phyloP scores from a whole-genome alignment of 2,113 vertebrate species.

The Misgurnus anguillicaudatus region DNA sequence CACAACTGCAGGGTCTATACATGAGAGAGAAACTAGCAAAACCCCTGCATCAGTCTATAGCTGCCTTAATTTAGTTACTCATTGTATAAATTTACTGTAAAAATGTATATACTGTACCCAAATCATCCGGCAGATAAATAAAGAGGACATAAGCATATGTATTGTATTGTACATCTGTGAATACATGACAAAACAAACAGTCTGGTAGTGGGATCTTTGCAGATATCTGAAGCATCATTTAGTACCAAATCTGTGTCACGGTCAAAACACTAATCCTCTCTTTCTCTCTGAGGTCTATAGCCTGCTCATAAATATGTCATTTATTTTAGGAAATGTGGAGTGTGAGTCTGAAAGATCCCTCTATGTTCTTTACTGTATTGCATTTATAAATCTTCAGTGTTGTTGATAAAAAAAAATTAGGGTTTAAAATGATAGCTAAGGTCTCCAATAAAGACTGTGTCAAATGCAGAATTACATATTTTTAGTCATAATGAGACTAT shows the following conservation, averaged over 20 bases:
- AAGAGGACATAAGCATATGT: background rate
- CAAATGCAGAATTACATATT: too few relatives aligned
- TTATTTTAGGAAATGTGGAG: background rate
- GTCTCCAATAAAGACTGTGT: background rate
- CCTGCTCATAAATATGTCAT: background rate
- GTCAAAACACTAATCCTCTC: background rate
- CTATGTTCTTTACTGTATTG: background rate
- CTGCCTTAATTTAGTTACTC: too few relatives aligned
- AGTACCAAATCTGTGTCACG: constrained; percentile 13
- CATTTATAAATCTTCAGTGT: background rate
- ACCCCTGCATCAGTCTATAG: too few relatives aligned
- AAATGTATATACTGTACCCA: too few relatives aligned
- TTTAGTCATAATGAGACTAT: too few relatives aligned
- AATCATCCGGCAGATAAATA: background rate
- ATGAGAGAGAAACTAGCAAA: too few relatives aligned
- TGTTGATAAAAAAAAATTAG: background rate
- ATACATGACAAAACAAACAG: background rate
- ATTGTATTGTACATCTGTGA: background rate
- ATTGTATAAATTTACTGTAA: too few relatives aligned
- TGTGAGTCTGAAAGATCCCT: background rate
- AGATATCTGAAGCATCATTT: background rate
- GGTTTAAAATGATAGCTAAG: background rate
- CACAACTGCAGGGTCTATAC: too few relatives aligned
- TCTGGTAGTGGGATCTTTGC: constrained; percentile 34
- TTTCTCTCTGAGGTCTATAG: background rate